phyloP scores from a whole-genome alignment of 1,140 invertebrate species.

The Homarus americanus region DNA sequence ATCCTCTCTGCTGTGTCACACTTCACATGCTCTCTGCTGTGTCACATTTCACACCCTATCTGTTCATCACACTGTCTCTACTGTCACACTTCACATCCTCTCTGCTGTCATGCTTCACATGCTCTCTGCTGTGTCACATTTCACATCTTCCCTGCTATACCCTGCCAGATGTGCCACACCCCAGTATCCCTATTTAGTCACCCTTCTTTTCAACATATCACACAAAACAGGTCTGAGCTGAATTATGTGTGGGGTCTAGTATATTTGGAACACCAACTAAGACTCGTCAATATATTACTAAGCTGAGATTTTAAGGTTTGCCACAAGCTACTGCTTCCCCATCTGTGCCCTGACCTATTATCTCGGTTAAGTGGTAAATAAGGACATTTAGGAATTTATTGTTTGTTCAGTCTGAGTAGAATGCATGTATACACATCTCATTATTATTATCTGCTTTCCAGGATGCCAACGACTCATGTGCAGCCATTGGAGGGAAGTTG shows the following conservation, averaged over 20 bases:
- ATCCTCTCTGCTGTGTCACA: not conserved
- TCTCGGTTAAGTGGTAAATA: too few species aligned
- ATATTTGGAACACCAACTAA: too few species aligned
- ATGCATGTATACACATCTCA: too few species aligned
- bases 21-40: not conserved
- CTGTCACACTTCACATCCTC: not conserved
- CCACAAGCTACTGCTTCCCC: too few species aligned
- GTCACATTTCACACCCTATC: not conserved
- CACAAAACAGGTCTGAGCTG: too few species aligned
- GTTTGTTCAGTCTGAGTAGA: too few species aligned
- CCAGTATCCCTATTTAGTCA: not conserved
- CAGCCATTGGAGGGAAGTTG: conserved; percentile 22
- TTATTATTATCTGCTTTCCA: not conserved
- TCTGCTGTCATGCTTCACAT: not conserved
- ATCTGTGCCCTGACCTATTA: too few species aligned
- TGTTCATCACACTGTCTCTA: not conserved
- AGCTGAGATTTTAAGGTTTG: too few species aligned
- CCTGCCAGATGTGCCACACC: not conserved
- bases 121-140: not conserved
- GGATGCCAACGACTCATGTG: conserved; percentile 37
- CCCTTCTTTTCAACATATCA: too few species aligned
- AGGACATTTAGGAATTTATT: too few species aligned
- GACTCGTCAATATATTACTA: too few species aligned
- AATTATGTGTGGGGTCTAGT: too few species aligned
- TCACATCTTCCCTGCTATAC: not conserved